These are phyloP conservation scores for Semaprochilodus insignis DNA, from an alignment of 2,797 vertebrate species.

Conservation along the genomic window DNA sequence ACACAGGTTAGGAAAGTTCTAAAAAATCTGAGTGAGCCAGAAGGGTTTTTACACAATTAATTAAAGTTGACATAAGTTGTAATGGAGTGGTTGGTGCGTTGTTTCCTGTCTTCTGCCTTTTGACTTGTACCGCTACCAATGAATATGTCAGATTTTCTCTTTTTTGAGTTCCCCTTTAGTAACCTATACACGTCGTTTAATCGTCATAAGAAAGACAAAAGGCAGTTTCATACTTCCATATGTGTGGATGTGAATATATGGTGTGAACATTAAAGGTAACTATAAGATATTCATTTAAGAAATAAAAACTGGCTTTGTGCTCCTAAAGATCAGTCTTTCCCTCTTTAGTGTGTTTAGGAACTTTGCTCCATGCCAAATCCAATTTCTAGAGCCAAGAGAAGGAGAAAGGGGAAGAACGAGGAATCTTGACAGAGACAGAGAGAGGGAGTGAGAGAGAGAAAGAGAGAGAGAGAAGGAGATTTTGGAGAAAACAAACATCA, in stretches of 20 bases:
- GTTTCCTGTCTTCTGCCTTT: neutral
- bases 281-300: neutral
- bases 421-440: slow-evolving; percentile 15
- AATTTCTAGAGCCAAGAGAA: slow-evolving; percentile 30
- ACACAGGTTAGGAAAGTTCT: slow-evolving; percentile 36
- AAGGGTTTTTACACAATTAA: slow-evolving; percentile 17
- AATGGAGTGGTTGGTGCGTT: neutral
- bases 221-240: neutral
- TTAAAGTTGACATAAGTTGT: slow-evolving; percentile 28
- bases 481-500: slow-evolving; percentile 35
- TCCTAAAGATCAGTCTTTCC: slow-evolving; percentile 31
- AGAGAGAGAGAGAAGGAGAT: neutral
- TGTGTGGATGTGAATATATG: neutral
- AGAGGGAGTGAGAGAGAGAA: neutral
- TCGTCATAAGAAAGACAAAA: neutral
- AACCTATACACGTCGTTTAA: neutral
- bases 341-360: slow-evolving; percentile 24
- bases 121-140: neutral
- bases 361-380: slow-evolving; percentile 40
- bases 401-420: slow-evolving; percentile 10
- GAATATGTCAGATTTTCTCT: slow-evolving; percentile 2
- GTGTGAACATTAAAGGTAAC: neutral
- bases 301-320: slow-evolving; percentile 16
- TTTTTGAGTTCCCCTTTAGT: neutral
- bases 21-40: slow-evolving; percentile 2